Conservation (phyloP, 2,113 vertebrate species). For the Thalassoma bifasciatum region DNA sequence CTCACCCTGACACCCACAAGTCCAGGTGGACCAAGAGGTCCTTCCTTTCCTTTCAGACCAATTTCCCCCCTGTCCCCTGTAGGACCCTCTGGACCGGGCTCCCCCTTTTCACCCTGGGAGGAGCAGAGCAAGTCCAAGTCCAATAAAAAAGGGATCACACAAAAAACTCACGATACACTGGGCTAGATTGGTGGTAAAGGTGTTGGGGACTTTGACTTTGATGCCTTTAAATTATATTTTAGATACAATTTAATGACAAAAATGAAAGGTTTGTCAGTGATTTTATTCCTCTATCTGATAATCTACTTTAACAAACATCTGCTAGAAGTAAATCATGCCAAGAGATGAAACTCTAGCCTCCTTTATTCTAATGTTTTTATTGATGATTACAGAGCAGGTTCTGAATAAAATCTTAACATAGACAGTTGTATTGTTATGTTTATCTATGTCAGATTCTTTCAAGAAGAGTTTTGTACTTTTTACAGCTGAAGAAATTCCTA, state of each 20-base stretch:
- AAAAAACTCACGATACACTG: not conserved
- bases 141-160: not conserved
- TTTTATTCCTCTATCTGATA: not conserved
- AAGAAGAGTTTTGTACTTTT: no score
- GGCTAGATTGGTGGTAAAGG: not conserved
- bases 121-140: not conserved
- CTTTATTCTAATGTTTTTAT: not conserved
- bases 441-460: no score
- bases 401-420: not conserved
- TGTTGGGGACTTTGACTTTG: no score
- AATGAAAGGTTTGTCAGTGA: not conserved
- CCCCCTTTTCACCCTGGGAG: slow-evolving; percentile 93
- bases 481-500: no score
- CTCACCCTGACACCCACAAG: slow-evolving; percentile 91
- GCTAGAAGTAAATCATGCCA: no score
- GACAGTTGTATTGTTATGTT: no score
- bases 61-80: slow-evolving; percentile 88
- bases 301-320: no score
- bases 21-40: slow-evolving; percentile 87
- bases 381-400: not conserved
- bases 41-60: slow-evolving; percentile 91
- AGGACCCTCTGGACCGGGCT: slow-evolving; percentile 88
- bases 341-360: not conserved
- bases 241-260: not conserved
- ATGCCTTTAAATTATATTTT: no score